Conservation (phyloP, 2,888 invertebrate species). For the Sialis lutaria region DNA sequence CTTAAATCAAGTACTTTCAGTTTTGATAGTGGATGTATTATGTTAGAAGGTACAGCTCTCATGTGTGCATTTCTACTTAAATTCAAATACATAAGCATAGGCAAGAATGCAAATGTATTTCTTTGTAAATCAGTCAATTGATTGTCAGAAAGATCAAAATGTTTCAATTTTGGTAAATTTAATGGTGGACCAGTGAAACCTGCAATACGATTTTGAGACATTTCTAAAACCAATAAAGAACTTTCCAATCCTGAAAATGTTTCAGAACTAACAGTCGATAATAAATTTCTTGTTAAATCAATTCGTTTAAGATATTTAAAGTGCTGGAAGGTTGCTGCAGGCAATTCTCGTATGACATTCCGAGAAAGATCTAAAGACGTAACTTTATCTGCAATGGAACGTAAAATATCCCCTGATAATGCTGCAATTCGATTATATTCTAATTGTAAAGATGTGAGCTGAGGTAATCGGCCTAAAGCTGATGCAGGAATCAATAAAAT, state of each 20-base stretch:
- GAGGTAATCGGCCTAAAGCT: slow-evolving; percentile 63
- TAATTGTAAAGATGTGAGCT: slow-evolving; percentile 52
- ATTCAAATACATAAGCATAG: slow-evolving; percentile 52
- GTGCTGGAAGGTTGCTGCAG: slow-evolving; percentile 60
- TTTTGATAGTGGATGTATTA: slow-evolving; percentile 53
- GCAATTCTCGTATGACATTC: slow-evolving; percentile 76
- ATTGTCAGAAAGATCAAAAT: slow-evolving; percentile 64
- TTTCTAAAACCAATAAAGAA: slow-evolving; percentile 48
- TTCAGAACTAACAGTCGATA: slow-evolving; percentile 50
- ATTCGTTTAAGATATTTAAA: slow-evolving; percentile 54
- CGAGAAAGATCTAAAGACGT: slow-evolving; percentile 59
- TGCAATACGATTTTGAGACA: slow-evolving; percentile 57
- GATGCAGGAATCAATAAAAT: slow-evolving; percentile 71
- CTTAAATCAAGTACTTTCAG: slow-evolving; percentile 57
- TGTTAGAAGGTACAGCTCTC: slow-evolving; percentile 38
- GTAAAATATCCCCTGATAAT: slow-evolving; percentile 58
- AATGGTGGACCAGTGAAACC: slow-evolving; percentile 46
- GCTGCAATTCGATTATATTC: slow-evolving; percentile 81
- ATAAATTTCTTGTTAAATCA: slow-evolving; percentile 64
- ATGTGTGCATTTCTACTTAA: slow-evolving; percentile 58
- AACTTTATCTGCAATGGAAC: slow-evolving; percentile 52
- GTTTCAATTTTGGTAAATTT: slow-evolving; percentile 42
- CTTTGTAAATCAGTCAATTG: slow-evolving; percentile 53
- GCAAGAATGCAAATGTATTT: slow-evolving; percentile 46
- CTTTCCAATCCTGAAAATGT: slow-evolving; percentile 63